phyloP scores from a whole-genome alignment of 2,888 invertebrate genomes.

The Synanthedon myopaeformis region DNA sequence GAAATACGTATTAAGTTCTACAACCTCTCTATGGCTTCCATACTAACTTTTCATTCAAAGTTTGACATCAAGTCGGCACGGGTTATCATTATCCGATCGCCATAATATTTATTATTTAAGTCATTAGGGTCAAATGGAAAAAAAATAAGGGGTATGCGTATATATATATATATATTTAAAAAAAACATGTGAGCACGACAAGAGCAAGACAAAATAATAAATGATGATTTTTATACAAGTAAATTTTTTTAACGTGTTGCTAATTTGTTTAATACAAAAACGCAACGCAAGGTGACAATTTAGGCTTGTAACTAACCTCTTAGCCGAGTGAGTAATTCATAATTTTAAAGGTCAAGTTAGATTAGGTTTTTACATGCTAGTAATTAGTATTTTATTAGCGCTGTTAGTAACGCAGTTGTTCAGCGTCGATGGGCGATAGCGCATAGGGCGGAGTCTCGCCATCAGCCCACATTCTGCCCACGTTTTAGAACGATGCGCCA shows the following conservation, averaged over 20 bases:
- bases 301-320: background rate
- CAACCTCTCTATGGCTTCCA: too few relatives aligned
- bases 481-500: conserved; percentile 12
- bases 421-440: conserved; percentile 19
- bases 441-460: conserved; percentile 17
- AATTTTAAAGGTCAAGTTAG: background rate
- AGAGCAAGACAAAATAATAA: too few relatives aligned
- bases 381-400: background rate
- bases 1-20: too few relatives aligned
- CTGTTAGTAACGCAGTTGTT: conserved; percentile 10
- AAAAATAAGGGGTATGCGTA: too few relatives aligned
- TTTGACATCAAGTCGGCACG: too few relatives aligned
- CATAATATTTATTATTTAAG: too few relatives aligned
- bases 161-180: too few relatives aligned
- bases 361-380: background rate
- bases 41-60: too few relatives aligned
- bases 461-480: conserved; percentile 24
- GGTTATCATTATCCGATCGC: too few relatives aligned
- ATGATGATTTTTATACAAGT: background rate
- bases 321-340: background rate
- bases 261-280: background rate
- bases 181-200: too few relatives aligned
- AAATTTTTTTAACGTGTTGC: conserved; percentile 3
- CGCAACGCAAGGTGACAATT: background rate
- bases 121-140: too few relatives aligned